Percentiles rank a stretch among this genome's conserved stretches.
These are phyloP conservation scores for Panurus biarmicus DNA, from an alignment of 2,113 vertebrate species.

Conservation along the genomic window DNA sequence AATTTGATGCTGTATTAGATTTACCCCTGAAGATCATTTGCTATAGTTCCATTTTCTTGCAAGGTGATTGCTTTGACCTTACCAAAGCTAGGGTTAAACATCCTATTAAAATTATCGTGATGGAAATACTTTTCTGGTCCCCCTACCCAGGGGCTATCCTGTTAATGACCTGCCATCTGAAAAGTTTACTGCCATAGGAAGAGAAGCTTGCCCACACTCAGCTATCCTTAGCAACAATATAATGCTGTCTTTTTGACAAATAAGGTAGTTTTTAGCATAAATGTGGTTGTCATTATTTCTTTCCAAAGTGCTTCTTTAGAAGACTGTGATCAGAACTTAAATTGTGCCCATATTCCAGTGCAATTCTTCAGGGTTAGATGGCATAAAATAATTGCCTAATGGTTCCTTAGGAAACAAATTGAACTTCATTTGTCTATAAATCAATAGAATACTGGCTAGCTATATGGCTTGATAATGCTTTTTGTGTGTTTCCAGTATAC, in stretches of 20 bases:
- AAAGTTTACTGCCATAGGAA: not conserved
- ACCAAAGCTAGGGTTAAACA: not conserved
- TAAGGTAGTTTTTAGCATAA: not conserved
- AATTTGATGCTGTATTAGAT: not conserved
- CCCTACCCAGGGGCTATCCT: not conserved
- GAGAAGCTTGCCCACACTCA: not conserved
- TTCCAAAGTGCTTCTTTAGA: not conserved
- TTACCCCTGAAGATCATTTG: not conserved
- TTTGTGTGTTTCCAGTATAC: not conserved
- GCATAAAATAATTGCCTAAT: not conserved
- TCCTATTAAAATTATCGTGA: not conserved
- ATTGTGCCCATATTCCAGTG: not conserved
- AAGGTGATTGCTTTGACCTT: not conserved
- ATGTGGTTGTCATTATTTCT: not conserved
- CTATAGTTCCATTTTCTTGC: not conserved
- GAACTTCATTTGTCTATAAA: not conserved
- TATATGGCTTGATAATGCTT: not conserved
- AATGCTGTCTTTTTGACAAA: not conserved
- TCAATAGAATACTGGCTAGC: not conserved
- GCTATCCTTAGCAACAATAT: not conserved
- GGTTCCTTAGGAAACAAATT: not conserved
- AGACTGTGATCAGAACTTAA: not conserved
- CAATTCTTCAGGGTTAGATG: not conserved
- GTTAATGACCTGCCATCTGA: not conserved
- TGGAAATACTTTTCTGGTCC: not conserved